These are phyloP conservation scores for Heliothis subflexa DNA, from an alignment of 1,140 invertebrate species.

Conservation along the genomic window DNA sequence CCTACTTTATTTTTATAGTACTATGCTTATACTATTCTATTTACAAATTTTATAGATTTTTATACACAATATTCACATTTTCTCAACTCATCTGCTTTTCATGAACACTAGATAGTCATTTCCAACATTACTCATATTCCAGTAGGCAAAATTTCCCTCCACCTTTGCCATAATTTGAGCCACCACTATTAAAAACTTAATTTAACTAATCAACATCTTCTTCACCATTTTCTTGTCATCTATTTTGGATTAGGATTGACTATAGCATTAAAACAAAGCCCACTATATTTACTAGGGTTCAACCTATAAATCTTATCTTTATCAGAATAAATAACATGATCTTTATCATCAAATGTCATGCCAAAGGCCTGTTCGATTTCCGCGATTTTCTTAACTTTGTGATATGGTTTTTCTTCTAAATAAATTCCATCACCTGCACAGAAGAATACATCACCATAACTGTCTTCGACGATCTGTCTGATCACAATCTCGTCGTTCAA, in stretches of 20 bases:
- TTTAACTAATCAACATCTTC: no score
- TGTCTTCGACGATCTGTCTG: conserved; percentile 73
- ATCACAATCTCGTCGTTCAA: conserved; percentile 65
- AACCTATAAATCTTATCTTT: conserved; percentile 67
- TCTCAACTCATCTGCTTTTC: no score
- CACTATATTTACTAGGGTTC: conserved; percentile 59
- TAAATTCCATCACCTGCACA: conserved; percentile 70
- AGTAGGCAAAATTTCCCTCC: no score
- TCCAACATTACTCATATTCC: no score
- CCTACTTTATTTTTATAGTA: no score
- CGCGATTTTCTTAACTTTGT: conserved; percentile 64
- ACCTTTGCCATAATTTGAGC: no score
- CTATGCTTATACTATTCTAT: no score
- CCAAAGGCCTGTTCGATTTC: conserved; percentile 69
- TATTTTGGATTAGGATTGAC: not conserved
- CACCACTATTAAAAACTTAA: no score
- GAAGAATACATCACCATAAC: conserved; percentile 74
- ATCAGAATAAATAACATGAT: conserved; percentile 72
- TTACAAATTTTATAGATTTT: no score
- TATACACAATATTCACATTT: no score
- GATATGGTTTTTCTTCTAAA: conserved; percentile 73
- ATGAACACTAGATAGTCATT: no score
- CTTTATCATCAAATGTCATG: conserved; percentile 72
- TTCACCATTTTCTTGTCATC: no score
- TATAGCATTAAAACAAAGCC: conserved; percentile 53